phyloP scores from a whole-genome alignment of 2,113 vertebrate genomes.

The Microcebus murinus region DNA sequence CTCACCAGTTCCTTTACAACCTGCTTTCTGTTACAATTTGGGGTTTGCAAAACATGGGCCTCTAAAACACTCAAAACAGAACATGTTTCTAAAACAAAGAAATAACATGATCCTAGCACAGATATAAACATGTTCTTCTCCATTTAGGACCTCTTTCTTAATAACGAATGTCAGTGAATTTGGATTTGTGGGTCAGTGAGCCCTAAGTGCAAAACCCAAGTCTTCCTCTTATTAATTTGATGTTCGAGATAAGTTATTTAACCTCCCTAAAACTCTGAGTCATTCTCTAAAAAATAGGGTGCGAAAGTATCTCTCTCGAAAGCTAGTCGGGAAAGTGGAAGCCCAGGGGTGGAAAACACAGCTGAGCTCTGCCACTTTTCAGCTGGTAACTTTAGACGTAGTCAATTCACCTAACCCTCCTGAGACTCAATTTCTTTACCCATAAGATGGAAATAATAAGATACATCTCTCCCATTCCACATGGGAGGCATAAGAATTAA shows the following conservation, averaged over 20 bases:
- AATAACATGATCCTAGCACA: not conserved
- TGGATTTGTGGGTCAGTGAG: not conserved
- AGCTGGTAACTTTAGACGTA: not conserved
- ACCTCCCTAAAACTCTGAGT: not conserved
- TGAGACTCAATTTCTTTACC: not conserved
- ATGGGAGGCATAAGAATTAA: not conserved
- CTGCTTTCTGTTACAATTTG: constrained; percentile 71
- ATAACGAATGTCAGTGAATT: not conserved
- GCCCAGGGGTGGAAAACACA: not conserved
- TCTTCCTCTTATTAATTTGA: not conserved
- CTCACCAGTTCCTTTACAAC: constrained; percentile 68
- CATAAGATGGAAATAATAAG: not conserved
- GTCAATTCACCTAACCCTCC: not conserved
- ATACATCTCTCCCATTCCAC: not conserved
- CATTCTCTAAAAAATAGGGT: not conserved
- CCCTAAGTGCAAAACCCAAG: not conserved
- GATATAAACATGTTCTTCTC: constrained; percentile 35
- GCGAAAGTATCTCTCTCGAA: not conserved
- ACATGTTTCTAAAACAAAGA: constrained; percentile 72
- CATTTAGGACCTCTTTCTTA: constrained; percentile 1
- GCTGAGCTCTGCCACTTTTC: not conserved
- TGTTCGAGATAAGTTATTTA: not conserved
- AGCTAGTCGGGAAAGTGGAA: not conserved
- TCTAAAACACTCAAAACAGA: constrained; percentile 69
- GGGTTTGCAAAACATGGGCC: constrained; percentile 67